These are phyloP conservation scores for Lagenorhynchus albirostris DNA, from an alignment of 2,113 vertebrate species.

Conservation along the genomic window DNA sequence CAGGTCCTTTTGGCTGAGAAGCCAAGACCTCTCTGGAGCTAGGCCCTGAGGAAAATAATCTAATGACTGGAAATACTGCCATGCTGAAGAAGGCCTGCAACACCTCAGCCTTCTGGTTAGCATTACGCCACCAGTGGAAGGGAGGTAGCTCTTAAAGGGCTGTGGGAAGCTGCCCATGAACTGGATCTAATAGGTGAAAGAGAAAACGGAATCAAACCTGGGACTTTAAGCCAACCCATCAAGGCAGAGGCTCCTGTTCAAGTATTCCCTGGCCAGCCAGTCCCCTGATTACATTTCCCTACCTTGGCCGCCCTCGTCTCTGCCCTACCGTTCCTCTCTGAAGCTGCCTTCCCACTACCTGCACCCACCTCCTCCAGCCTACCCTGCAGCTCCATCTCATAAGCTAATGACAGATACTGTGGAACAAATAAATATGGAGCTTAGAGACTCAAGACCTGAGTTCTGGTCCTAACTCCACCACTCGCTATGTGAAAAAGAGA, in stretches of 20 bases:
- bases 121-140: not conserved
- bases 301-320: not conserved
- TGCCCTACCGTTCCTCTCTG: not conserved
- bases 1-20: constrained; percentile 1
- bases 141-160: not conserved
- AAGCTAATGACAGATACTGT: not conserved
- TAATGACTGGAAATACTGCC: constrained; percentile 19
- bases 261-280: not conserved
- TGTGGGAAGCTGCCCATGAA: not conserved
- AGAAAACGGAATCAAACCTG: not conserved
- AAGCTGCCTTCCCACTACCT: constrained; percentile 52
- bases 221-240: not conserved
- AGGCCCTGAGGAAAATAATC: not conserved
- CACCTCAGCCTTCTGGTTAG: not conserved
- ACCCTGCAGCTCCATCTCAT: not conserved
- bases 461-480: not conserved
- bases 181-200: not conserved
- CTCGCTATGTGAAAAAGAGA: not conserved
- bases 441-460: not conserved
- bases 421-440: not conserved
- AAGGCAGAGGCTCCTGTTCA: not conserved
- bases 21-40: not conserved
- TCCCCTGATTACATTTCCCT: not conserved
- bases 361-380: constrained; percentile 62
- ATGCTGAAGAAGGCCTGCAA: not conserved